Evolutionary conservation across 2,888 invertebrate genomes (phyloP), one percentile per base, ranked within the genome.

Genomic region (Lithodes maja): DNA sequence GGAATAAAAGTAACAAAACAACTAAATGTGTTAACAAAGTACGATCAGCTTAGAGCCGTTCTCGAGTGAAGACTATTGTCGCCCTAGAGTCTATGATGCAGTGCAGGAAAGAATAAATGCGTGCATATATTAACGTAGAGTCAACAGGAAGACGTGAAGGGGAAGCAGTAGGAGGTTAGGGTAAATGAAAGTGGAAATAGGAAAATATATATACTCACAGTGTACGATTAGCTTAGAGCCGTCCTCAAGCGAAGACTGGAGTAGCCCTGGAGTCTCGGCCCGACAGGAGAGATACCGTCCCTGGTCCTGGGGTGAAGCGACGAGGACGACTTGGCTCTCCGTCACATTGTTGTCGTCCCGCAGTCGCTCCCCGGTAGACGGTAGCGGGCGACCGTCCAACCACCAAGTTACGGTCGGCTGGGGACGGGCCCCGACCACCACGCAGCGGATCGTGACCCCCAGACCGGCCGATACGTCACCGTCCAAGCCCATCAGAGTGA

Each of bases 341-440:
- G 90, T 91, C 33, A 90, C 86, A 71, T 91, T 91, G 3, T 85
- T 85, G 2, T 84, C 84, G 68, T 91, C 86, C n/a, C 77, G 82
- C 3, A 69, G 77, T 1, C 90, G 84, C 61, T 90, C 89, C 0
- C 85, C 87, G 50, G 78, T 81, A 2, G 90, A 61, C 3, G 74
- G 69, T 5, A 91, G 85, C 0, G 86, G 86, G 0, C 89, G 83
- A 2, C 91, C 91, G 55, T 91, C 89, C 82, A 91, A 80, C 89
- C 86, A 91, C 88, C 90, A 90, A 52, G 81, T 87, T 5, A 91
- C 89, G 0, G 83, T 87, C n/a, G 91, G 91, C 52, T 49, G 54
- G 2, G 91, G 91, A 2, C 91, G 86, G 0, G 91, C 91, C 2
- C 91, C 91, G 5, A 89, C 89, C 74, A 91, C 91, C 52, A 83